These are phyloP conservation scores for Sylvilagus bachmani DNA, from an alignment of 2,113 vertebrate genomes.

Conservation along the genomic window DNA sequence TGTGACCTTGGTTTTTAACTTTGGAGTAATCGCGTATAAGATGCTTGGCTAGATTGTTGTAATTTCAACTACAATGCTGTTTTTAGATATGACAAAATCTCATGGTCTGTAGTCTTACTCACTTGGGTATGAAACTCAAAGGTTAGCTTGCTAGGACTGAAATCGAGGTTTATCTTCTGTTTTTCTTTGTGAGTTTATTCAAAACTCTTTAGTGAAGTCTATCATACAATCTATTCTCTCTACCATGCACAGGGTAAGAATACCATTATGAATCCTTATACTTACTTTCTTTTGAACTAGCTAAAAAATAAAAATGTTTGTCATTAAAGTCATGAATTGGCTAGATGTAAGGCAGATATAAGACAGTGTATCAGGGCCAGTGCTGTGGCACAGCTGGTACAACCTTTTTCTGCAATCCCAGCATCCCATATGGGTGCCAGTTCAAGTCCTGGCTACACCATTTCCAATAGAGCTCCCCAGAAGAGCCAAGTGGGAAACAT, in stretches of 20 bases:
- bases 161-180: not conserved
- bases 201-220: not conserved
- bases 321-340: not conserved
- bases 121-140: not conserved
- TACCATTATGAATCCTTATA: not conserved
- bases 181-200: not conserved
- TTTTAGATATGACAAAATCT: not conserved
- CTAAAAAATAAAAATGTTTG: not conserved
- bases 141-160: not conserved
- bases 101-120: not conserved
- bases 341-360: not conserved
- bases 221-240: not conserved
- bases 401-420: too few species aligned
- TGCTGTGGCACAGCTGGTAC: too few species aligned
- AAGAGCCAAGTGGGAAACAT: too few species aligned
- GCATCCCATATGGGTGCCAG: too few species aligned
- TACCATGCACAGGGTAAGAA: not conserved
- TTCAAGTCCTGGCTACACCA: too few species aligned
- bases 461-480: too few species aligned
- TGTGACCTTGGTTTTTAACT: not conserved
- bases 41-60: not conserved
- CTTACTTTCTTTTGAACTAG: not conserved
- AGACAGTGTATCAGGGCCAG: not conserved
- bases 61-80: not conserved
- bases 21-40: not conserved